Base-by-base conservation (phyloP, 2,113 vertebrate species). In the Phrynocephalus versicolor region DNA sequence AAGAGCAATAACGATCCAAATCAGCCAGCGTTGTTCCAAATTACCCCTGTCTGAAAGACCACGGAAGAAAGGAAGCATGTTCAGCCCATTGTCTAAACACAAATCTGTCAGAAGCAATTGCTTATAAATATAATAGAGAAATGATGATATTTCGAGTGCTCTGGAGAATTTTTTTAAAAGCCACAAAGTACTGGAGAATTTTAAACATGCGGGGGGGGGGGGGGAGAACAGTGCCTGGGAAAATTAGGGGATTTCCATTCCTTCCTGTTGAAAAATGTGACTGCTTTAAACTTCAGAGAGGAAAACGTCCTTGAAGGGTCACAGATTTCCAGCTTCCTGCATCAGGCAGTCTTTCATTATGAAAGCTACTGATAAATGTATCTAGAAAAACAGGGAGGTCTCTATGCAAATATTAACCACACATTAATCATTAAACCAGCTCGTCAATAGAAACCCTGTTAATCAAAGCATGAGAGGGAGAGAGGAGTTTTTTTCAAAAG, bases 181-280 rank as follows among this genome's bases (percentile, higher is more conserved):
- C 79, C 79, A 83, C 39, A 37, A 79, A 74, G 83, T 62, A 77
- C 82, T 87, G 86, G 87, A 94, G 33, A 93, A 90, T 90, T 94
- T 92, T 88, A 91, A 91, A 90, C n/a, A 27, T 84, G 76, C 21
- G 6, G n/a, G 16, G 64, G 85, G n/a, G n/a, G n/a, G n/a, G n/a
- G n/a, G n/a, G n/a, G n/a, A n/a, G n/a, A n/a, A n/a, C 88, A 84
- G 35, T 92, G 85, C 91, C 90, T 91, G 93, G 94, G 93, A 94
- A 95, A 96, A 95, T 84, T 82, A 93, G 95, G 95, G 94, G 90
- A 92, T 95, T 95, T 95, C 95, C 95, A 95, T 91, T 88, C 91
- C 90, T 91, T 91, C 92, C 91, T 60, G 88, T 87, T 92, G 89
- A 55, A 72, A 65, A 92, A 87, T 87, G 89, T 0, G 74, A 91